Evolutionary conservation across 2,888 invertebrate genomes (phyloP), one percentile per base, ranked within the genome.

Genomic region (Stenichneumon culpator): DNA sequence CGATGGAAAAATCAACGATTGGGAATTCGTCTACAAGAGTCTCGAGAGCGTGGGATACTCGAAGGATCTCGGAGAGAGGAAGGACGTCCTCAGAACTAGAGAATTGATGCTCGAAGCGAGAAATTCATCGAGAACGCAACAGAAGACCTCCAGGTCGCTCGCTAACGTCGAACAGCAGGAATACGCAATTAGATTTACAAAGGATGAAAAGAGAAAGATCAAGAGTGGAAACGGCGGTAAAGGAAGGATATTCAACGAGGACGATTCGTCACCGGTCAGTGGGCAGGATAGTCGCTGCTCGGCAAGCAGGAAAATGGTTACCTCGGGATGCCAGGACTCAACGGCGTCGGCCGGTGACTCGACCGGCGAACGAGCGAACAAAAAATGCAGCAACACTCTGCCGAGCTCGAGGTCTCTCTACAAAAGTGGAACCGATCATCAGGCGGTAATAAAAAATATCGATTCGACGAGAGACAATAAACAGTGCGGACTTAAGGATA

Each of bases 11-110:
- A 86, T 96, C 0, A 96, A 96, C 80, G 97, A 97, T 88, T 98
- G 97, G 97, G 97, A 97, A 91, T 97, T 97, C 91, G 97, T 97
- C 0, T 97, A 96, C 91, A 95, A 96, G 88, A 97, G 97, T 91
- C 94, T 97, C 50, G 97, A 97, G 82, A 97, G 96, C 88, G 96
- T 97, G 89, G 96, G 97, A 0, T 97, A 97, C 88, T 95, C 95
- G 0, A 95, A 95, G 39, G 97, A 97, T 89, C 92, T 96, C 9
- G 96, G 96, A 0, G 96, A 96, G 89, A 93, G 97, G 68, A 97
- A 96, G 79, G 96, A 97, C 88, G 95, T 97, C 79, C 89, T 96
- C 57, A 95, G 95, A 7, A 92, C 90, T 63, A 88, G 87, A n/a
- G 90, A 91, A 39, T 69, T 86, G 19, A 86, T 89, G 54, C 70